Evolutionary conservation across 2,797 vertebrate genomes (phyloP), one percentile per base, ranked within the genome.

Genomic region (Melanotaenia parkinsoni): DNA sequence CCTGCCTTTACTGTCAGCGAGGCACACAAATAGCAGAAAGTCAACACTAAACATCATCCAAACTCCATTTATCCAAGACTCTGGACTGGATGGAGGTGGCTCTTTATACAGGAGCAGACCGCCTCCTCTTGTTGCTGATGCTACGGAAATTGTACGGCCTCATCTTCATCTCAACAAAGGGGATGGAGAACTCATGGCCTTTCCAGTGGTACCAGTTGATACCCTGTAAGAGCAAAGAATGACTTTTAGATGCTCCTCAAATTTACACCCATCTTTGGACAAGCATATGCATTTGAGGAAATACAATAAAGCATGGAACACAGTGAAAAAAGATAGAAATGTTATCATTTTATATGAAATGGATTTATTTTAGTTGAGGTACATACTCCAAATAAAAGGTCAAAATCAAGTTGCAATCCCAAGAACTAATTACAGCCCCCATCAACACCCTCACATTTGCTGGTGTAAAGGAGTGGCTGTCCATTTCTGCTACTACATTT

Each of bases 121-220:
- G 94, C 93, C 96, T 96, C 90, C 96, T 95, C 93, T 96, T 96
- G 85, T 95, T 95, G 22, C 91, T 93, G 86, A 93, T 80, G 86
- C 95, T 96, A 60, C 94, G 96, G 83, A 96, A 98, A 93, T 92
- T 98, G 84, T 96, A 98, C 12, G 98, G 97, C 73, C 98, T 95
- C 92, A 96, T 97, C 94, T 99, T 99, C 98, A 99, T 99, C 94
- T 99, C 98, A 91, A 99, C 97, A 1, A 97, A 98, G 16, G 98
- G 98, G 74, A 99, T 98, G 75, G 98, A 99, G 92, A 98, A 98
- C 90, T 99, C 98, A 0, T 99, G 98, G 77, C 98, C 98, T 94
- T 99, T 99, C 98, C 98, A 99, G 26, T 98, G 97, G 89, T 98
- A 98, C 98, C 98, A 99, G 94, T 99, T 99, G 90, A 99, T 99